Conservation (phyloP, 2,113 vertebrate species). For the Cricetomys ansorgei region DNA sequence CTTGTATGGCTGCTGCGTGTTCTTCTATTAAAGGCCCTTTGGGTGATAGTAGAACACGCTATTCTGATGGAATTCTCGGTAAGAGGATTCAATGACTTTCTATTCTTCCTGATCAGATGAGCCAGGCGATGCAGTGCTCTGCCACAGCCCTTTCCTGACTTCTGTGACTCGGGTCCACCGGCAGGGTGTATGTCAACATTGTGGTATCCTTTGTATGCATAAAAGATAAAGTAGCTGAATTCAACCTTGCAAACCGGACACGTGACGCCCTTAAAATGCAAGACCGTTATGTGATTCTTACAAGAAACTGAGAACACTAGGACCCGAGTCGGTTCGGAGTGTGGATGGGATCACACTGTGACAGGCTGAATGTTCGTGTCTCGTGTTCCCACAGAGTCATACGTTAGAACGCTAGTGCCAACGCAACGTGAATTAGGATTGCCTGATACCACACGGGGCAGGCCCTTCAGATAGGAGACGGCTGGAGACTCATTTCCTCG, state of each 20-base stretch:
- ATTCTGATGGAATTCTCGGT: neutral
- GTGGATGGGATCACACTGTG: neutral
- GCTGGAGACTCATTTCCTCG: neutral
- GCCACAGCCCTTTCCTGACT: neutral
- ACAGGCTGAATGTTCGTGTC: neutral
- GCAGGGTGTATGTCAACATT: neutral
- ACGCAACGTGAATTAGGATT: neutral
- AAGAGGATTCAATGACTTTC: neutral
- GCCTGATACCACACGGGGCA: neutral
- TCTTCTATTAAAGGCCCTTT: slow-evolving; percentile 61
- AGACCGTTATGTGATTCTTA: neutral
- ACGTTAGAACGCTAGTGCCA: neutral
- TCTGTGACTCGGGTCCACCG: neutral
- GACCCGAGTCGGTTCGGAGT: neutral
- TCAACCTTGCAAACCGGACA: neutral
- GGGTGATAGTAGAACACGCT: slow-evolving; percentile 18
- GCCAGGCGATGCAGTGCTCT: neutral
- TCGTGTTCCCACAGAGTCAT: neutral
- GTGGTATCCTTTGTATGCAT: neutral
- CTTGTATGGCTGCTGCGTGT: slow-evolving; percentile 78
- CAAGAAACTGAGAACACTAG: neutral
- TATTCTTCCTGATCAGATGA: neutral
- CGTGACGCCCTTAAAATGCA: neutral
- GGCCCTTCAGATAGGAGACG: neutral
- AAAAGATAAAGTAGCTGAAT: neutral